These are phyloP conservation scores for Pipistrellus pipistrellus DNA, from an alignment of 2,797 vertebrate genomes.

Conservation along the genomic window DNA sequence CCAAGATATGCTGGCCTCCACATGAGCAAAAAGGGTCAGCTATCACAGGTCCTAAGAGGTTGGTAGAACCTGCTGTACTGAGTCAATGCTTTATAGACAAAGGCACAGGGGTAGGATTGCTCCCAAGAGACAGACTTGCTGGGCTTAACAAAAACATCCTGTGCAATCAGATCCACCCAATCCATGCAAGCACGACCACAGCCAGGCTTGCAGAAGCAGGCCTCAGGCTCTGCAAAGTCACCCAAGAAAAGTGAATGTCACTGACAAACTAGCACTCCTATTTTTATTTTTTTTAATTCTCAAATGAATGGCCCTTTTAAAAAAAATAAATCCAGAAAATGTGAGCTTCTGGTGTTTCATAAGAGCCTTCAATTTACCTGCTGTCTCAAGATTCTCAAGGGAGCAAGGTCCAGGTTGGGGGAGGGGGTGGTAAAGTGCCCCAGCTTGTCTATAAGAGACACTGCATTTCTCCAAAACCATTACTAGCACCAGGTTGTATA, in stretches of 20 bases:
- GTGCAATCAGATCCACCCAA: background rate
- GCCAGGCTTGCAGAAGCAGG: background rate
- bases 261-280: background rate
- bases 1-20: background rate
- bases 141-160: background rate
- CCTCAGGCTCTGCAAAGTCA: background rate
- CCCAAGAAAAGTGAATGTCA: background rate
- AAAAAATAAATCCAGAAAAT: background rate
- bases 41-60: background rate
- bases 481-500: background rate
- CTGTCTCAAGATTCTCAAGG: background rate
- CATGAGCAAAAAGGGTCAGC: background rate
- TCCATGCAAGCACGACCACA: background rate
- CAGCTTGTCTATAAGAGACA: background rate
- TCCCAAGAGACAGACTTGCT: background rate
- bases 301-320: background rate
- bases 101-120: background rate
- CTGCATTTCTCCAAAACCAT: background rate
- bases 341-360: constrained; percentile 21
- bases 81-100: background rate
- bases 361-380: background rate
- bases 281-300: background rate
- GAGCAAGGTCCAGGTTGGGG: background rate
- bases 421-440: background rate
- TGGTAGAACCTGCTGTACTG: background rate